Percentiles rank a stretch among this genome's conserved stretches.
These are phyloP conservation scores for Deroptyus accipitrinus DNA, from an alignment of 2,113 vertebrate genomes.

Conservation along the genomic window DNA sequence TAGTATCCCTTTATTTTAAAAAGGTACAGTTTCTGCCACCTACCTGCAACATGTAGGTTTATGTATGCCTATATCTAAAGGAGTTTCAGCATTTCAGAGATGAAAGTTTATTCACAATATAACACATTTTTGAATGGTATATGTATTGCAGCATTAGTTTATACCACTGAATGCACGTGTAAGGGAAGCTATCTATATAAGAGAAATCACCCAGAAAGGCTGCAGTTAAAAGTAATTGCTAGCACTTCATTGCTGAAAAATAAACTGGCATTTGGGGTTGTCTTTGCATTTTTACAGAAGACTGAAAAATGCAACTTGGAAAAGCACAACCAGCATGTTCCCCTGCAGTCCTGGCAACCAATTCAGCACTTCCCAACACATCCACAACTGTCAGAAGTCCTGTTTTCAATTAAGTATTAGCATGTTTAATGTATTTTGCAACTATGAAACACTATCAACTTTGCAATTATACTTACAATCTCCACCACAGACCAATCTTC, in stretches of 20 bases:
- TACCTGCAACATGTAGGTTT: conserved; percentile 29
- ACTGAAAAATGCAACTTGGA: background rate
- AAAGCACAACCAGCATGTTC: background rate
- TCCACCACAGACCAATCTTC: background rate
- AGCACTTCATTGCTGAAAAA: background rate
- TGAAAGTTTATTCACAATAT: background rate
- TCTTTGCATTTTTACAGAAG: background rate
- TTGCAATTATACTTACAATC: background rate
- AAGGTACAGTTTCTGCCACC: conserved; percentile 48
- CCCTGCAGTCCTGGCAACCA: background rate
- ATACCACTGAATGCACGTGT: background rate
- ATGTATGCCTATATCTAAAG: background rate
- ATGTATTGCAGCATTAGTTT: background rate
- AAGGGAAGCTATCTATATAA: background rate
- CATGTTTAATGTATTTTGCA: background rate
- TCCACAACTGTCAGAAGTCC: background rate
- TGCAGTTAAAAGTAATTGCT: background rate
- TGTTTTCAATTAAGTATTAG: background rate
- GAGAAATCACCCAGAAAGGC: background rate
- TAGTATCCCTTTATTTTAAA: background rate
- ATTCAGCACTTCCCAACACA: background rate
- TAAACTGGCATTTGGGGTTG: background rate
- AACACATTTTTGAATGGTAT: background rate
- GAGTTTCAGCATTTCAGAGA: background rate
- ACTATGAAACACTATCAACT: background rate